Evolutionary conservation across 2,888 invertebrate genomes (phyloP), one percentile per base, ranked within the genome.

Genomic region (Malachius bipustulatus): DNA sequence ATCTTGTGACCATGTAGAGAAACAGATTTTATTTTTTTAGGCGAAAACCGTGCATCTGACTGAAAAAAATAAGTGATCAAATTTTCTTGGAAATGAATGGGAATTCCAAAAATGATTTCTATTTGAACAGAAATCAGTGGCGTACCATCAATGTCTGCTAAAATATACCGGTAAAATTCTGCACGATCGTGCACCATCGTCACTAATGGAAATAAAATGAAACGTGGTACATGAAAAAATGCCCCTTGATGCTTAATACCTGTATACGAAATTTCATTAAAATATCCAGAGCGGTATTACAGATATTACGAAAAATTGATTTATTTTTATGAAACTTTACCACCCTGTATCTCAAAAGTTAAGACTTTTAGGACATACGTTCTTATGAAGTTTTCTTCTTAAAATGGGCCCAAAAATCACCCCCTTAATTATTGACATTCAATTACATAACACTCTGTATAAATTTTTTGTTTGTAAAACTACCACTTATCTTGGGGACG

Each of bases 141-240:
- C 24, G 24, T 19, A 19, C 24, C 24, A 19, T 19, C 24, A 19
- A 19, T 19, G 24, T 19, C 24, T 19, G 24, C 24, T n/a, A 19
- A 19, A 19, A 19, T 19, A 19, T 19, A n/a, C 24, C 6, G 24
- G 24, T 19, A 19, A 19, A n/a, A 19, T 19, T 19, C 24, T n/a
- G 24, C 24, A 19, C 24, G n/a, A 19, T 8, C 24, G n/a, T n/a
- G 24, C 24, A 19, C 24, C 6, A 19, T 8, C 24, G n/a, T 19
- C 24, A 19, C 24, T 19, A n/a, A n/a, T 19, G 24, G 24, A 19
- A 19, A 19, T 19, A 8, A 19, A 19, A 19, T 8, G 24, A 19
- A 19, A 19, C n/a, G 24, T 19, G 24, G 24, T 19, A 19, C 24
- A 19, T n/a, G 24, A 6, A 19, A 19, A 19, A 19, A 19, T 19